These are phyloP conservation scores for Ethmia dodecea DNA, from an alignment of 2,888 invertebrate species.

Conservation along the genomic window DNA sequence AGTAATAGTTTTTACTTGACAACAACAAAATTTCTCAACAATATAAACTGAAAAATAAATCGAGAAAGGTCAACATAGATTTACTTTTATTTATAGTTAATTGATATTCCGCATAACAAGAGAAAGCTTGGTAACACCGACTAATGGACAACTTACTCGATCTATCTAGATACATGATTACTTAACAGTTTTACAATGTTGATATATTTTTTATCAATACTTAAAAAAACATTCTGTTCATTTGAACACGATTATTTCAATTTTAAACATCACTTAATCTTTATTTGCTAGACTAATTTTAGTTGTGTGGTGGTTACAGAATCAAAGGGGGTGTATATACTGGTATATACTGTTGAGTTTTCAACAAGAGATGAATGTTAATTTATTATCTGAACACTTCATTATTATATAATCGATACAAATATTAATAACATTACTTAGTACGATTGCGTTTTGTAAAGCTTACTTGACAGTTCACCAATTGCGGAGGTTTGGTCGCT, in stretches of 20 bases:
- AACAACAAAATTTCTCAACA: conserved; percentile 60
- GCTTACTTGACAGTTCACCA: conserved; percentile 45
- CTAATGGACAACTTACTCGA: conserved; percentile 70
- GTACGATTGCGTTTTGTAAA: conserved; percentile 54
- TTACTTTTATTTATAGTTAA: conserved; percentile 44
- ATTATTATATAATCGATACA: conserved; percentile 60
- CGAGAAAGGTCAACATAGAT: conserved; percentile 57
- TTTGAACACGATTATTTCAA: conserved; percentile 69
- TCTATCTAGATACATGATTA: conserved; percentile 71
- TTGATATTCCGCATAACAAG: conserved; percentile 66
- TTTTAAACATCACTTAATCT: conserved; percentile 67
- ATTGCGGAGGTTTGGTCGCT: conserved; percentile 54
- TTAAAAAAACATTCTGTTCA: conserved; percentile 73
- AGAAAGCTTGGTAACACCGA: conserved; percentile 68
- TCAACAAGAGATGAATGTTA: conserved; percentile 49
- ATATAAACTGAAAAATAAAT: conserved; percentile 60
- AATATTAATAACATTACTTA: conserved; percentile 49
- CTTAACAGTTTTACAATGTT: conserved; percentile 73
- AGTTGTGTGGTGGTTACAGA: conserved; percentile 66
- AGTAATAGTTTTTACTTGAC: conserved; percentile 31
- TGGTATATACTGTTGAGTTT: conserved; percentile 37
- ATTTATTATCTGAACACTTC: conserved; percentile 70
- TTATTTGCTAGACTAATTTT: conserved; percentile 65
- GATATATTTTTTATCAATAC: conserved; percentile 52
- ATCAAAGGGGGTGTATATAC: conserved; percentile 13